Evolutionary conservation across 2,113 vertebrate genomes (phyloP), one percentile per base, ranked within the genome.

Genomic region (Colius striatus): DNA sequence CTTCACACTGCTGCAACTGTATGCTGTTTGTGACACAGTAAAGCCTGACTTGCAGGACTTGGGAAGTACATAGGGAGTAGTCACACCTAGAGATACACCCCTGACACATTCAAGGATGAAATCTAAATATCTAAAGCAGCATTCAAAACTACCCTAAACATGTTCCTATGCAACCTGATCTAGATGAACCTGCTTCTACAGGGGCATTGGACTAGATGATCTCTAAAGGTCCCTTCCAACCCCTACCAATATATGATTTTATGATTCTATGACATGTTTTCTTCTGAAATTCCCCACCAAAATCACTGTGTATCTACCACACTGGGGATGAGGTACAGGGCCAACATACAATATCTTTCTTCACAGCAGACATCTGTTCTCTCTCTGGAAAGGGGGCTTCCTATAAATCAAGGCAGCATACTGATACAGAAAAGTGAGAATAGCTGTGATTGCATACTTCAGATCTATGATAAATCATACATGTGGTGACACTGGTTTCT

Each of bases 71-170:
- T 5, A 23, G 32, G 29, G 23, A 80, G 23, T 4, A 47, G 21
- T 9, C n/a, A 50, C 32, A 73, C 2, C 25, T 1, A 7, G n/a
- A 63, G 19, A 60, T 0, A 3, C 3, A 43, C 6, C 15, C 27
- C n/a, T 50, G 30, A 45, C 6, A 67, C 50, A 72, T 16, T 15
- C n/a, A 79, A 27, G 27, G 9, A 17, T 36, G 54, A 72, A 83
- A 92, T 43, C 22, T 55, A 51, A 65, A 65, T n/a, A 36, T 34
- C 30, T 45, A 73, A 82, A 88, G 26, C 38, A 68, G 8, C 34
- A 18, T 61, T 57, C 17, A 9, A 53, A 67, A 72, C 34, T 61
- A 5, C 8, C 50, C 36, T 38, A 61, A 65, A 36, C 7, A 41
- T 14, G 41, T n/a, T n/a, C n/a, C n/a, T n/a, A n/a, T n/a, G n/a